Conservation (phyloP, 2,888 invertebrate genomes). For the Limenitis camilla region DNA sequence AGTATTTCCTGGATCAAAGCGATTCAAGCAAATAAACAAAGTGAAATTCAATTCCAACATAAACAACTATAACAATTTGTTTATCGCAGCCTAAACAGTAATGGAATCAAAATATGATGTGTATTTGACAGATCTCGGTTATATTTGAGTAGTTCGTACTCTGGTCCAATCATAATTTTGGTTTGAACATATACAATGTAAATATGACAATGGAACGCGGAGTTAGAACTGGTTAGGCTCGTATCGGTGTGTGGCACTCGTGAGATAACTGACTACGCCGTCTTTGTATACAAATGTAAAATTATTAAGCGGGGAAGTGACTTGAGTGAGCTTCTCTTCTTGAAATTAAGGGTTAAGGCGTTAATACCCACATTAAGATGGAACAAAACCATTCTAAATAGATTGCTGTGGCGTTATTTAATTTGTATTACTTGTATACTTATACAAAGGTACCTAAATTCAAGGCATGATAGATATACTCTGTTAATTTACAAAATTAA, state of each 20-base stretch:
- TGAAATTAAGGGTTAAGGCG: conserved; percentile 36
- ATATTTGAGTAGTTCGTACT: conserved; percentile 25
- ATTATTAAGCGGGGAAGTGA: conserved; percentile 64
- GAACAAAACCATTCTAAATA: conserved; percentile 7
- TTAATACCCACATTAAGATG: conserved; percentile 4
- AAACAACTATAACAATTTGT: conserved; percentile 7
- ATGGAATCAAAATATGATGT: conserved; percentile 17
- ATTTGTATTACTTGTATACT: no score
- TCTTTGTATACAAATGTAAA: conserved; percentile 67
- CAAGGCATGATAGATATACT: no score
- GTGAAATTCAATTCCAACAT: conserved; percentile 10
- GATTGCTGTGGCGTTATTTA: no score
- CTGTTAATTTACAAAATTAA: no score
- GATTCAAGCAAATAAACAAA: conserved; percentile 16
- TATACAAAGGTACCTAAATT: no score
- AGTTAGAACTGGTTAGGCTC: conserved; percentile 54
- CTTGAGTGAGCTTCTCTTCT: conserved; percentile 45
- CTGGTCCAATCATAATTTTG: conserved; percentile 64
- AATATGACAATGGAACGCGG: conserved; percentile 66
- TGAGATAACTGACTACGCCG: conserved; percentile 62
- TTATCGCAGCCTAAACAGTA: conserved; percentile 9
- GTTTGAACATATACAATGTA: conserved; percentile 71
- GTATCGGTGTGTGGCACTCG: conserved; percentile 66
- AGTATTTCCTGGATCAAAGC: conserved; percentile 16
- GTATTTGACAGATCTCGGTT: no score